phyloP scores from a whole-genome alignment of 2,888 invertebrate species.

The Heliconius ismenius region DNA sequence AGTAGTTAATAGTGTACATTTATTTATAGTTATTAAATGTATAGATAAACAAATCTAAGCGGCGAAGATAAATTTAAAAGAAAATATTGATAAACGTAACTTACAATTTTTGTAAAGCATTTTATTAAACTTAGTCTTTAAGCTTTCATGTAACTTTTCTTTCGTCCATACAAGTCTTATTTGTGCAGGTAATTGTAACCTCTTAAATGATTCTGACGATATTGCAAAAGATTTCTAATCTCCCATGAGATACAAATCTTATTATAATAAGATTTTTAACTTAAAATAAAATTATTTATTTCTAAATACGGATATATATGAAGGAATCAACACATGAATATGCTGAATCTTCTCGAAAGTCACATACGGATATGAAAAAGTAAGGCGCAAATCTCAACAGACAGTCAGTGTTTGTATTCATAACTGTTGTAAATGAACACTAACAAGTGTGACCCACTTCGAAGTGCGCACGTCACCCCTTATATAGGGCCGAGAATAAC shows the following conservation, averaged over 20 bases:
- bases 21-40: background rate
- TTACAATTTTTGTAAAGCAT: background rate
- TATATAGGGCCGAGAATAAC: slow-evolving; percentile 35
- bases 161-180: background rate
- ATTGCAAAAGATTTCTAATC: too few relatives aligned
- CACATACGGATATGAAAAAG: background rate
- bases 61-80: background rate
- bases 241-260: too few relatives aligned
- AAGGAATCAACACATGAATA: background rate
- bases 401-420: slow-evolving; percentile 6
- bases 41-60: background rate
- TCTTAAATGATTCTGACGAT: background rate
- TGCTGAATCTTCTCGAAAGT: background rate
- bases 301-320: background rate
- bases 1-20: background rate
- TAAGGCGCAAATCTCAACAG: slow-evolving; percentile 15
- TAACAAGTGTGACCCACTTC: slow-evolving; percentile 35
- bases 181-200: background rate
- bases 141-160: too few relatives aligned
- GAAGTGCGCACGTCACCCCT: slow-evolving; percentile 33
- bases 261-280: background rate
- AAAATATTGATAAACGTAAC: background rate
- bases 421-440: slow-evolving; percentile 14
- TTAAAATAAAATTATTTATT: background rate
- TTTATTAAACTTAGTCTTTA: background rate